Evolutionary conservation across 2,888 invertebrate genomes (phyloP).

Genomic region (Galerucella calmariensis): DNA sequence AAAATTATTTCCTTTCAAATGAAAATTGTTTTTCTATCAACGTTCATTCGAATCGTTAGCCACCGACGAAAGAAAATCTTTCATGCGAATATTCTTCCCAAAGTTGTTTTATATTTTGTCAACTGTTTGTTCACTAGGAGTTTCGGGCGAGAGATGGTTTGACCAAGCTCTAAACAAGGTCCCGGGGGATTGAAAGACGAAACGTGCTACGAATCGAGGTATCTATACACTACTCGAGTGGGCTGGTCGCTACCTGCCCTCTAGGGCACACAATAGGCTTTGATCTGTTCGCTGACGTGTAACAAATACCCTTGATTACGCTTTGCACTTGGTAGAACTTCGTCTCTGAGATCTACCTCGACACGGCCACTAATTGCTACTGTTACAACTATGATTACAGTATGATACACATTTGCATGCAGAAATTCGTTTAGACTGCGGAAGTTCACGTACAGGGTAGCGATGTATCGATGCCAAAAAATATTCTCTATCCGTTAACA

Average conservation of each 20-base stretch:
- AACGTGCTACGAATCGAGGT: constrained; percentile 47
- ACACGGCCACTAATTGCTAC: constrained; percentile 32
- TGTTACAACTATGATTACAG: constrained; percentile 33
- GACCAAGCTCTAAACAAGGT: constrained; percentile 43
- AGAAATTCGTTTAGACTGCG: constrained; percentile 1
- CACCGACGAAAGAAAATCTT: neutral
- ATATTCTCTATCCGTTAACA: too few species aligned
- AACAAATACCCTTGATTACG: constrained; percentile 51
- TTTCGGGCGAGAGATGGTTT: constrained; percentile 8
- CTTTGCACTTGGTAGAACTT: constrained; percentile 19
- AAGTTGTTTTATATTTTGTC: constrained; percentile 17
- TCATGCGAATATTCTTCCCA: neutral
- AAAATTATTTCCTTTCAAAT: neutral
- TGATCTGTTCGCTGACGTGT: constrained; percentile 50
- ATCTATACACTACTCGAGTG: constrained; percentile 31
- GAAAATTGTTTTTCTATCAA: neutral
- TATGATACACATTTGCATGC: constrained; percentile 34
- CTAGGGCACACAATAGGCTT: constrained; percentile 44
- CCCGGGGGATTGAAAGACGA: constrained; percentile 43
- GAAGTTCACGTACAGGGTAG: neutral
- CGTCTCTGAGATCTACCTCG: constrained; percentile 29
- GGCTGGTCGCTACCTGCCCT: constrained; percentile 37
- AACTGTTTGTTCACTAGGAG: constrained; percentile 11
- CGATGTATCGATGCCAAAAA: neutral
- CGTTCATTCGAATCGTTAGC: constrained; percentile 5